Percentiles rank a stretch among this genome's conserved stretches.
These are phyloP conservation scores for Cantharis rufa DNA, from an alignment of 2,888 invertebrate species.

Conservation along the genomic window DNA sequence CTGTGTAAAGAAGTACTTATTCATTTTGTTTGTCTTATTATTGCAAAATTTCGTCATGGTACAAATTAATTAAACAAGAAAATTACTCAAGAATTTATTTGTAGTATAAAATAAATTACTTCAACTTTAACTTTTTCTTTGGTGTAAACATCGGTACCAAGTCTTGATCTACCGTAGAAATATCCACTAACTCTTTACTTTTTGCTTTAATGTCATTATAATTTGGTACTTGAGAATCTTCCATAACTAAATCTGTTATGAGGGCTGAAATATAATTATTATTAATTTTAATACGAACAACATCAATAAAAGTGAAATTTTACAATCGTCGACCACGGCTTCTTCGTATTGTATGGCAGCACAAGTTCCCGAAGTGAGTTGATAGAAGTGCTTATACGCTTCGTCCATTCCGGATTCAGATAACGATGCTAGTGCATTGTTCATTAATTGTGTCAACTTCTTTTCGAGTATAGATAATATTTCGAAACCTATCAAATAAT, in stretches of 20 bases:
- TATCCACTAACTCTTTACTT: slow-evolving; percentile 19
- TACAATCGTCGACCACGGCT: slow-evolving; percentile 19
- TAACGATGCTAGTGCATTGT: not conserved
- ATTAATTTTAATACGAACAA: not conserved
- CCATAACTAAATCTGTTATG: slow-evolving; percentile 11
- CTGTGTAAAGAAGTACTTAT: too few species aligned
- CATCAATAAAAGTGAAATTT: not conserved
- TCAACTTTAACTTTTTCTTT: slow-evolving; percentile 14
- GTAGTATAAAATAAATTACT: slow-evolving; percentile 1
- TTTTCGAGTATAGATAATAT: slow-evolving; percentile 11
- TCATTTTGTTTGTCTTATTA: too few species aligned
- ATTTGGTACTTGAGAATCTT: slow-evolving; percentile 20
- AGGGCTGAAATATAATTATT: slow-evolving; percentile 9
- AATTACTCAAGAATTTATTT: not conserved
- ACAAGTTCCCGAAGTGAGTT: slow-evolving; percentile 10
- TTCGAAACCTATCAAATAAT: slow-evolving; percentile 1
- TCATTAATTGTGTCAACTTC: slow-evolving; percentile 11
- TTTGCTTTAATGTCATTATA: slow-evolving; percentile 22
- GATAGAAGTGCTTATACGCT: slow-evolving; percentile 22
- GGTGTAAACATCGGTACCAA: slow-evolving; percentile 6
- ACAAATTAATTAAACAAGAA: not conserved
- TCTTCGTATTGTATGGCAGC: slow-evolving; percentile 4
- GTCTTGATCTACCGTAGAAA: slow-evolving; percentile 15
- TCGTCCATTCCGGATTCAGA: not conserved
- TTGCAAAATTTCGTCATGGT: not conserved